Conservation (phyloP, 2,888 invertebrate species). For the Bellardia bayeri region DNA sequence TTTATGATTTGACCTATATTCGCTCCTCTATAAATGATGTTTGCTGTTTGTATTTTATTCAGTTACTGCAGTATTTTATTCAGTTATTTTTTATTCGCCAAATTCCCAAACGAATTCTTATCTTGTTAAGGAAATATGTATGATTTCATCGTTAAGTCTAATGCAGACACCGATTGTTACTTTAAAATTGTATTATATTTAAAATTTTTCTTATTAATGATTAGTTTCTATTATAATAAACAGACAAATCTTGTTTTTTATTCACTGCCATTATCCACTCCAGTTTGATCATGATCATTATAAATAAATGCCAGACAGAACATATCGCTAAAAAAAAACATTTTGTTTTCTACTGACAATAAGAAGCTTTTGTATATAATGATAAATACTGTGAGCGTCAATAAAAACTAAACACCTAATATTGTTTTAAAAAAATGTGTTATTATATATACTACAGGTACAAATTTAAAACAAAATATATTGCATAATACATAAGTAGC, state of each 20-base stretch:
- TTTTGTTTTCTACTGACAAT: constrained; percentile 37
- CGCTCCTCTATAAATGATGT: not conserved
- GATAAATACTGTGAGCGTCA: not conserved
- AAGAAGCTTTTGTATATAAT: constrained; percentile 35
- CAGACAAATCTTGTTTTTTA: constrained; percentile 42
- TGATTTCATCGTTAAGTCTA: constrained; percentile 59
- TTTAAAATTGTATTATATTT: constrained; percentile 44
- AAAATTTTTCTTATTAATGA: not conserved
- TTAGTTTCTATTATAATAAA: not conserved
- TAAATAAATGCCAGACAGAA: constrained; percentile 43
- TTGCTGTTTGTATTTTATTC: constrained; percentile 16
- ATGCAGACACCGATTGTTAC: constrained; percentile 50
- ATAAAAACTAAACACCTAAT: too few relatives aligned
- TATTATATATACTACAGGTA: too few relatives aligned
- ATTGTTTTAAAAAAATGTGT: too few relatives aligned
- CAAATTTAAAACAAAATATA: too few relatives aligned
- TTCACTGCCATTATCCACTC: constrained; percentile 20
- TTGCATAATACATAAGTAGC: too few relatives aligned
- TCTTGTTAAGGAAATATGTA: constrained; percentile 52
- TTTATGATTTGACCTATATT: constrained; percentile 48
- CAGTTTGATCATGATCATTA: constrained; percentile 22
- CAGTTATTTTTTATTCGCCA: not conserved
- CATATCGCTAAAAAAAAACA: constrained; percentile 1
- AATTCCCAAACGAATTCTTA: constrained; percentile 50
- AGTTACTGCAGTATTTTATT: not conserved